Percentiles rank a stretch among this genome's conserved stretches.
Conservation (phyloP, 2,888 invertebrate genomes). For the Asteroscopus sphinx region DNA sequence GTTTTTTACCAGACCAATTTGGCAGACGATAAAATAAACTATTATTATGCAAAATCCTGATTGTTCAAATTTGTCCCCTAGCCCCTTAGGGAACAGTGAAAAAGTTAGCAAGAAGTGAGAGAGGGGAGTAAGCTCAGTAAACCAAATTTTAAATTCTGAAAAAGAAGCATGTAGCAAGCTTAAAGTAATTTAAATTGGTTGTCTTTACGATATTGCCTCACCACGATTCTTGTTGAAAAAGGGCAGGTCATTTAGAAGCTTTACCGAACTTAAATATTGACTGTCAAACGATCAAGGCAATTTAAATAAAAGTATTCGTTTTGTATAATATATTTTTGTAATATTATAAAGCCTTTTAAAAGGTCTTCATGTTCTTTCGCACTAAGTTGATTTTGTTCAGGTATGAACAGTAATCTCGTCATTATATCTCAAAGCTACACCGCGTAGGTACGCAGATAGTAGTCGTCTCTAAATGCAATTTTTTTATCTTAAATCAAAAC, state of each 20-base stretch:
- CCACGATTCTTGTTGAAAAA: background rate
- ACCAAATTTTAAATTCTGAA: slow-evolving; percentile 3
- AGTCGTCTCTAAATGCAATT: too few relatives aligned
- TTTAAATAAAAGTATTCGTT: background rate
- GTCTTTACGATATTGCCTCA: background rate
- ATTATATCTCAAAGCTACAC: too few relatives aligned
- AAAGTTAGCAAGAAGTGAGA: slow-evolving; percentile 4
- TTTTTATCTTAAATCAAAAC: too few relatives aligned
- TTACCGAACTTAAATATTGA: background rate
- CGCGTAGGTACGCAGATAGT: too few relatives aligned
- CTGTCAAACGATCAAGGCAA: background rate
- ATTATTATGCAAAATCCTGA: slow-evolving; percentile 23
- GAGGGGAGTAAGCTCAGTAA: background rate
- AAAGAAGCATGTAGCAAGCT: background rate
- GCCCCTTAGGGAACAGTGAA: slow-evolving; percentile 1
- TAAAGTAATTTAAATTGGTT: background rate
- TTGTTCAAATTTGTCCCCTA: slow-evolving; percentile 2
- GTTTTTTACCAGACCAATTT: slow-evolving; percentile 4
- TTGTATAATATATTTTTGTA: background rate
- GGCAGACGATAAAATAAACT: slow-evolving; percentile 16
- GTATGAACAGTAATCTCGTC: too few relatives aligned
- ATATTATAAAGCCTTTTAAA: background rate
- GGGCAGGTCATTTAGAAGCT: background rate
- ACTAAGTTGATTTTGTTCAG: background rate
- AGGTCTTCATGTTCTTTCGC: background rate